Conservation (phyloP, 2,113 vertebrate species). For the Lophura nycthemera region DNA sequence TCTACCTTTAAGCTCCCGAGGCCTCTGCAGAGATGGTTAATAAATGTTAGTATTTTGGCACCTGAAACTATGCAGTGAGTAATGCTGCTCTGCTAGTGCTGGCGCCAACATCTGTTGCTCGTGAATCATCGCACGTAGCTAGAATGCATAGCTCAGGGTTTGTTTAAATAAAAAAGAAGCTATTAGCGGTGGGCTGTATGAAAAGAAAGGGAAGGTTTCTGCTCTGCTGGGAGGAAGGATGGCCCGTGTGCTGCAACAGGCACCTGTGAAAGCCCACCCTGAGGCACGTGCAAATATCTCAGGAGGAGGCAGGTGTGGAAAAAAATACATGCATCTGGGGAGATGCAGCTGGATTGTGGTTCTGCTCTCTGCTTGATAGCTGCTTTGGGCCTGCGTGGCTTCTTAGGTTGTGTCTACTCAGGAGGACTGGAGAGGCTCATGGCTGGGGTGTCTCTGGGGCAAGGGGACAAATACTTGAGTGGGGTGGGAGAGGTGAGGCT, state of each 20-base stretch:
- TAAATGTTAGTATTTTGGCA: constrained; percentile 6
- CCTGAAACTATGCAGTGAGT: not conserved
- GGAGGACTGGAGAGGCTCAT: not conserved
- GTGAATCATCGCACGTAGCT: fast-evolving
- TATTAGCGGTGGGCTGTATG: not conserved
- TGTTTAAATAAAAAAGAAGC: not conserved
- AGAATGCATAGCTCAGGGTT: not conserved
- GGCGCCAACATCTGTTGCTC: not conserved
- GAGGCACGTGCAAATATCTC: not conserved
- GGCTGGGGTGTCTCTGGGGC: not conserved
- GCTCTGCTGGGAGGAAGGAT: fast-evolving
- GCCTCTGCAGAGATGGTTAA: not conserved
- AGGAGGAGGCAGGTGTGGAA: not conserved
- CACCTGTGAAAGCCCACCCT: fast-evolving
- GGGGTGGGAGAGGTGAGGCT: not conserved
- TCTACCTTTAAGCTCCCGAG: not conserved
- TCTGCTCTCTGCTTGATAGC: not conserved
- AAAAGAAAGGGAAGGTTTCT: not conserved
- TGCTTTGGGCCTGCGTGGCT: not conserved
- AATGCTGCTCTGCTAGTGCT: fast-evolving
- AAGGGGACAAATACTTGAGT: not conserved
- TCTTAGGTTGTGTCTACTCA: not conserved
- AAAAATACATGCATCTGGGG: not conserved
- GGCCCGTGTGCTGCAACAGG: not conserved
- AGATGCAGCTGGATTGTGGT: not conserved